A percentile compares a stretch with the other conserved stretches of the same genome.
These are phyloP conservation scores for Propithecus coquereli DNA, from an alignment of 2,113 vertebrate genomes.

Conservation along the genomic window DNA sequence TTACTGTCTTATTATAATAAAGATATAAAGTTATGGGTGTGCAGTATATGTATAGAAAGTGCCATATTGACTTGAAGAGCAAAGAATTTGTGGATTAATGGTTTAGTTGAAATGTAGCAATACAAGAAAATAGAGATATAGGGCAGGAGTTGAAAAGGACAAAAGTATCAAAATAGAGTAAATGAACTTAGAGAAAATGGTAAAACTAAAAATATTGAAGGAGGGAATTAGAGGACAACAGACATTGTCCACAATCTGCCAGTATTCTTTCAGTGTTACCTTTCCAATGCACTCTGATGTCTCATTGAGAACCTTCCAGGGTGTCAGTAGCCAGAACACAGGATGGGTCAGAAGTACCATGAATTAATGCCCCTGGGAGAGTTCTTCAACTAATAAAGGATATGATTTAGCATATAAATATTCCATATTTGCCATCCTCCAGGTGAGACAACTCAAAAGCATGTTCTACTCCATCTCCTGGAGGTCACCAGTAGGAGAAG, in stretches of 20 bases:
- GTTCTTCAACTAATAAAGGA: background rate
- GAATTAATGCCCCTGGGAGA: background rate
- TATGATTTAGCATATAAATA: background rate
- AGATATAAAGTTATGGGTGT: background rate
- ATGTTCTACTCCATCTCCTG: background rate
- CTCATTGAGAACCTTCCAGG: background rate
- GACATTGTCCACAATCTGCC: background rate
- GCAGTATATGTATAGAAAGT: background rate
- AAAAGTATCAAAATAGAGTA: background rate
- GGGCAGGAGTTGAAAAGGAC: background rate
- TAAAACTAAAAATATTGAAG: background rate
- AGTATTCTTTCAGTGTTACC: background rate
- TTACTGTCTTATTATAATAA: background rate
- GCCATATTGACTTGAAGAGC: background rate
- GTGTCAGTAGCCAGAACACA: background rate
- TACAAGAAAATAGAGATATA: background rate
- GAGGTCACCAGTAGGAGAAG: background rate
- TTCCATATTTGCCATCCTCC: background rate
- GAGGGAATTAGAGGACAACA: background rate
- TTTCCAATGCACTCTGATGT: background rate
- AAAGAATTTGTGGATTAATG: background rate
- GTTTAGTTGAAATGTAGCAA: conserved; percentile 1
- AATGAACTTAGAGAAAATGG: background rate
- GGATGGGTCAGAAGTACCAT: background rate
- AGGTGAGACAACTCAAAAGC: background rate